Base-by-base conservation (phyloP, 2,888 invertebrate genomes). In the Orthosia cruda region DNA sequence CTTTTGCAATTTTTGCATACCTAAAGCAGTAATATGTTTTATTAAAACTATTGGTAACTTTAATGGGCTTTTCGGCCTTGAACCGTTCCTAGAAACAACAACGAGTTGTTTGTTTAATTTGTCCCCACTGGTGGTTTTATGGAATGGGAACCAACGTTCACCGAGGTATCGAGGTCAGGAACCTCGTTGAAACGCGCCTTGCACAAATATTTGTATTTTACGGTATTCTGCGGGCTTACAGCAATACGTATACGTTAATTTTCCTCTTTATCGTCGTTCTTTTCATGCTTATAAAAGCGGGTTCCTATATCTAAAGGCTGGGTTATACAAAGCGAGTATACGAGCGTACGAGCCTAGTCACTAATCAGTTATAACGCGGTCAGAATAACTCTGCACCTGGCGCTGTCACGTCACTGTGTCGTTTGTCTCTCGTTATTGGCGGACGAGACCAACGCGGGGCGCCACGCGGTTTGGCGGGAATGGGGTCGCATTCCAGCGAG, bases 181-280 rank as follows among this genome's bases (percentile, higher is more conserved):
- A 80, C 74, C 80, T 64, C 79, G 71, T 80, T 68, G 61, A 71
- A 81, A 77, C 74, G 67, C 83, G 64, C 85, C 87, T 74, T 83
- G 54, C 64, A 63, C 80, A 82, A 87, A 88, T 83, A 80, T 84
- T 89, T 81, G 81, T 76, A 26, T 63, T 62, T 57, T 62, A 76
- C 69, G 71, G 55, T 66, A 73, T 77, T 72, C 68, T 82, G 54
- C 12, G 52, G 63, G 65, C 65, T 68, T 73, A 54, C 68, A 13
- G 61, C 61, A 77, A 71, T 71, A 84, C 45, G 23, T 40, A 54
- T 50, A 75, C 57, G 74, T 77, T 72, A 54, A 65, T 82, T 71
- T 76, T 40, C 50, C 18, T 49, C 26, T 40, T 54, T 45, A 54
- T 50, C 23, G 9, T 55, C 23, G n/a, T 69, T 20, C 26, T 49